Base-by-base conservation (phyloP, 2,797 vertebrate species). In the Mus minutoides region DNA sequence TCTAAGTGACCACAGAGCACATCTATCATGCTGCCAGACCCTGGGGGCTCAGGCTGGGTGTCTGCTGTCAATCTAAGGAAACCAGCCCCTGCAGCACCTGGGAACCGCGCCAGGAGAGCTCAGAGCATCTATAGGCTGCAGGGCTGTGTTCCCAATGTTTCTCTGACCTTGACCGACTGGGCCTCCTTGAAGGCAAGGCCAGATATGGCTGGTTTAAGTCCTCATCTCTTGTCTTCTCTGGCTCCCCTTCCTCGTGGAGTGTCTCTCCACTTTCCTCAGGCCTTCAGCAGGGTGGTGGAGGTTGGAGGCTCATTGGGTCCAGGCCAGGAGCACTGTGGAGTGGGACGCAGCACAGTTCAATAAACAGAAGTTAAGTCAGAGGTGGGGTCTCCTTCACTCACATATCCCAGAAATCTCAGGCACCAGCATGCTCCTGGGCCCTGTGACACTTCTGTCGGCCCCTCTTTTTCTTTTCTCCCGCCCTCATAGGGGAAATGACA, bases 351-450 rank as follows among this genome's bases (percentile, higher is more conserved):
- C 40, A 34, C 34, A 24, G 5, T n/a, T 54, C 64, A 60, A 11
- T 52, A 62, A 52, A 46, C 69, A 83, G 71, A 83, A 91, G 64
- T 54, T n/a, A 29, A 71, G 24, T 67, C 26, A 67, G 85, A 79
- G 62, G 10, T 12, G 6, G 64, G 4, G n/a, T 76, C 40, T 3
- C 21, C 19, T n/a, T 71, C 34, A 40, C 11, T 75, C 73, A 22
- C 56, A 26, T 37, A n/a, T 34, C 67, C 34, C 34, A 14, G 88
- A 75, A 34, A 46, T 24, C 75, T 62, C 56, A 64, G 49, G 60
- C 2, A 17, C 2, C 0, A n/a, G 31, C 67, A 43, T 64, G 14
- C 21, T n/a, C 31, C 4, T 19, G 24, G 22, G 16, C 46, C 79
- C 43, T 2, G 26, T 1, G 64, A 79, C 58, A 37, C 26, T 76